A percentile compares a stretch with the other conserved stretches of the same genome.
phyloP scores from a whole-genome alignment of 2,888 invertebrate species.

The Lucinisca nassula region DNA sequence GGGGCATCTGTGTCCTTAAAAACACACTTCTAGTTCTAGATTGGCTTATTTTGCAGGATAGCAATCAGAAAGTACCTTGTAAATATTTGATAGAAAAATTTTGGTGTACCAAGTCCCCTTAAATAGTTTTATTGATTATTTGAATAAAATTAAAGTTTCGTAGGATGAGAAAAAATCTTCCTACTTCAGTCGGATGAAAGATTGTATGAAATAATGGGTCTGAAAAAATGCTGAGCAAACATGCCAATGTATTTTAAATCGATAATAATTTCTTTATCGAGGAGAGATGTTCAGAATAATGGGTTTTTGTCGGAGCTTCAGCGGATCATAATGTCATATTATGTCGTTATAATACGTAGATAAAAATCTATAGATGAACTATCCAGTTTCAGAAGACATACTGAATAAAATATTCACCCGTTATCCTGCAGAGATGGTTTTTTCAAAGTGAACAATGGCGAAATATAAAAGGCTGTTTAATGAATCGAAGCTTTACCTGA shows the following conservation, averaged over 20 bases:
- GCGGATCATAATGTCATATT: constrained; percentile 8
- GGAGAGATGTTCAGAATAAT: constrained; percentile 2
- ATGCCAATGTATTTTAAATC: constrained; percentile 3
- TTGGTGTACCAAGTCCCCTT: too few species aligned
- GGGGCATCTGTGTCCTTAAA: too few species aligned
- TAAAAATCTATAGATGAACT: constrained; percentile 6
- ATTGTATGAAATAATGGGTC: background rate
- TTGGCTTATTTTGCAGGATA: too few species aligned
- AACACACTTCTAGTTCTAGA: too few species aligned
- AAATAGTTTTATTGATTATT: constrained; percentile 5
- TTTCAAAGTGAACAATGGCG: background rate
- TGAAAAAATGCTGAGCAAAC: constrained; percentile 11
- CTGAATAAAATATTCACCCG: background rate
- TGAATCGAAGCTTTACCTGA: background rate
- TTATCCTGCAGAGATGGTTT: constrained; percentile 3
- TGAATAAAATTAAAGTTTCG: background rate
- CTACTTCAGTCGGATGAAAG: background rate
- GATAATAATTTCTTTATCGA: constrained; percentile 9
- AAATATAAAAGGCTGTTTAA: constrained; percentile 13
- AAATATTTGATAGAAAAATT: too few species aligned
- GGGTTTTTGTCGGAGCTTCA: background rate
- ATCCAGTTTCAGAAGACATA: constrained; percentile 11
- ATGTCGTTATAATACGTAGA: constrained; percentile 8
- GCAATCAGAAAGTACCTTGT: too few species aligned
- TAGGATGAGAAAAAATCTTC: background rate